Evolutionary conservation across 2,888 invertebrate species (phyloP).

Genomic region (Amiota communis): DNA sequence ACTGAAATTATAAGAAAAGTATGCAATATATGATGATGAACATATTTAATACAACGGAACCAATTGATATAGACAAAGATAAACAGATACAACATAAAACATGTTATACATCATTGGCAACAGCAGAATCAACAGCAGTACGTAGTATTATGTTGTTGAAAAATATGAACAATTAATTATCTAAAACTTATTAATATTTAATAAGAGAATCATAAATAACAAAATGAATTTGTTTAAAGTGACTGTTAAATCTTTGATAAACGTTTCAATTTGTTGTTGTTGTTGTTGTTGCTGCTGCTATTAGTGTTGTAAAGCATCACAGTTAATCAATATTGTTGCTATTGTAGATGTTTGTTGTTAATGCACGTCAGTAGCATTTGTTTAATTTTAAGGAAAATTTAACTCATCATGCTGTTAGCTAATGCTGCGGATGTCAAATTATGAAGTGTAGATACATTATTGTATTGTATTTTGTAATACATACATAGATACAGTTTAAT

Average conservation of each 20-base stretch:
- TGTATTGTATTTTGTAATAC: neutral
- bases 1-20: neutral
- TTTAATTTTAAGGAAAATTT: too few relatives aligned
- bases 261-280: conserved; percentile 33
- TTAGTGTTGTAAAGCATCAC: too few relatives aligned
- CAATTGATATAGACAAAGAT: conserved; percentile 26
- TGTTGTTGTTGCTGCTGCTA: neutral
- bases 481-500: neutral
- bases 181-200: conserved; percentile 50
- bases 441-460: conserved; percentile 6
- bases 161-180: conserved; percentile 64
- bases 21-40: neutral
- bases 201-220: conserved; percentile 39
- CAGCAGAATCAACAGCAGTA: too few relatives aligned
- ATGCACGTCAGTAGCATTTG: too few relatives aligned
- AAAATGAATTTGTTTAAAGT: conserved; percentile 32
- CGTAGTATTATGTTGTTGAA: conserved; percentile 15
- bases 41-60: neutral
- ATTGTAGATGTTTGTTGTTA: too few relatives aligned
- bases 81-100: conserved; percentile 1
- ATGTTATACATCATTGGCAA: neutral
- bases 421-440: conserved; percentile 7
- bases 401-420: neutral
- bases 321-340: too few relatives aligned
- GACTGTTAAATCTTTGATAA: conserved; percentile 42